Conservation (phyloP, 1,140 invertebrate species). For the Agrypnia vestita region DNA sequence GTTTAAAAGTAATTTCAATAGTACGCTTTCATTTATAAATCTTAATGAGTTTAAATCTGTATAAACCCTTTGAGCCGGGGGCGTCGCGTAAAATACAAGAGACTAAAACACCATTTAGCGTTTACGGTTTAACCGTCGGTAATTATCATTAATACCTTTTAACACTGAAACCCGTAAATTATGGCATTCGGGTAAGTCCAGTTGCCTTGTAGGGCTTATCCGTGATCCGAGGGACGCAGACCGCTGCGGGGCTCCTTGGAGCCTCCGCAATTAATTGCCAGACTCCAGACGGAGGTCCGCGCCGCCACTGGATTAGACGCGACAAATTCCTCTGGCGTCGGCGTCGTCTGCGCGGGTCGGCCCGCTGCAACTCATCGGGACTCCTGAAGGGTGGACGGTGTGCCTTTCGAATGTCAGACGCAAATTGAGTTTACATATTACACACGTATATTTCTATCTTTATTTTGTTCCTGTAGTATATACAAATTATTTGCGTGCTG, state of each 20-base stretch:
- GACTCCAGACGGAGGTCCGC: slow-evolving; percentile 53
- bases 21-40: slow-evolving; percentile 54
- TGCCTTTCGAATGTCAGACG: too few relatives aligned
- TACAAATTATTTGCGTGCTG: too few relatives aligned
- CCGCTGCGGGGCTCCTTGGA: slow-evolving; percentile 39
- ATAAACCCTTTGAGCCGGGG: slow-evolving; percentile 56
- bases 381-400: background rate
- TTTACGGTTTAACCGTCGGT: slow-evolving; percentile 61
- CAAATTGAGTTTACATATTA: too few relatives aligned
- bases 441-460: too few relatives aligned
- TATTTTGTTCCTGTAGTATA: too few relatives aligned
- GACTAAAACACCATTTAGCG: slow-evolving; percentile 61
- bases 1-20: slow-evolving; percentile 53
- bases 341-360: slow-evolving; percentile 53
- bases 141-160: slow-evolving; percentile 62
- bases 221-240: slow-evolving; percentile 54
- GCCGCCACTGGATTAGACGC: slow-evolving; percentile 59
- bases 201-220: slow-evolving; percentile 61
- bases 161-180: slow-evolving; percentile 62
- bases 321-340: slow-evolving; percentile 51
- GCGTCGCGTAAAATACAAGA: slow-evolving; percentile 59
- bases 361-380: background rate
- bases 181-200: slow-evolving; percentile 60
- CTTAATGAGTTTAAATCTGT: slow-evolving; percentile 61
- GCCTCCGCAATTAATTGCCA: slow-evolving; percentile 58